Evolutionary conservation across 1,140 invertebrate genomes (phyloP), one percentile per base, ranked within the genome.

Genomic region (Antheraea pernyi): DNA sequence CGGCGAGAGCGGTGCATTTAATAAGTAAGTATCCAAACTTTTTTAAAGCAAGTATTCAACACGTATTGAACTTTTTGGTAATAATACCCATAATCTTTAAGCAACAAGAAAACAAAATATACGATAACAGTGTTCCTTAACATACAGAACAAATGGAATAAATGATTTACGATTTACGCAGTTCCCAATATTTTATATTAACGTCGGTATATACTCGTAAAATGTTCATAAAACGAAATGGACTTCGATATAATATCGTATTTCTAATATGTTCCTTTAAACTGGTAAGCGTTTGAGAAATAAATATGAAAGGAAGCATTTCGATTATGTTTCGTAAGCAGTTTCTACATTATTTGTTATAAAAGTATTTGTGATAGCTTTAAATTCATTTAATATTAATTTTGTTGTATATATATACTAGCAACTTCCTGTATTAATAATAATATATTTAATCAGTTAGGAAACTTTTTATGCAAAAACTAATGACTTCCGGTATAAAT

Each of bases 131-230:
- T 16, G 5, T 53, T 6, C 16, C 16, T 16, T 53, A 6, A 53
- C 11, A 71, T 67, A 70, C 77, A 82, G 78, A 82, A 68, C 64
- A 72, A 76, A 75, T 70, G 36, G 67, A 77, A 78, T 78, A 77
- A 78, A 68, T 73, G 77, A 81, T 83, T 83, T 83, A 81, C 74
- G 77, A 76, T 76, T 79, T 78, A 76, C 71, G 79, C 79, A 83
- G 78, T 78, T 83, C 76, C 73, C 46, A 53, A 74, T 76, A 69
- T 70, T 70, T 30, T 74, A 74, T 73, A 78, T 79, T 78, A 77
- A 75, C 69, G 69, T 64, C 61, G 67, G 69, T 72, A 61, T 53
- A 9, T 30, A 74, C 59, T 78, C 81, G 75, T 82, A 82, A 82
- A 80, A 80, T 19, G n/a, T 62, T 67, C 46, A 74, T 80, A 82